These are phyloP conservation scores for Endotricha flammealis DNA, from an alignment of 2,888 invertebrate species.

Conservation along the genomic window DNA sequence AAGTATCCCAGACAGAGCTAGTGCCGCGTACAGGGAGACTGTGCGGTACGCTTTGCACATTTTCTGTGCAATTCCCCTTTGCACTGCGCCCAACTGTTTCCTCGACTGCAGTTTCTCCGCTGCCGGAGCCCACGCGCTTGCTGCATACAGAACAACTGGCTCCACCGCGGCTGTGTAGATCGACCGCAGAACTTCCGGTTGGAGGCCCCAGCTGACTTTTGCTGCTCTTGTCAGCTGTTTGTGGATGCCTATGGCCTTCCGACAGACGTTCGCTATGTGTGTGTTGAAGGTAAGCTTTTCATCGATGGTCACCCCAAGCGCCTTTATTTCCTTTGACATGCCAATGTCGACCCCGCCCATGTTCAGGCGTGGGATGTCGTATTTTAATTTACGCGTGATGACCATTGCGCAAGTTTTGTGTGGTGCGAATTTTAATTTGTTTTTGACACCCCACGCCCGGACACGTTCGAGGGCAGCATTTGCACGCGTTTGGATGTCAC, in stretches of 20 bases:
- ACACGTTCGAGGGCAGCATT: slow-evolving; percentile 12
- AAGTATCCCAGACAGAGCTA: not conserved
- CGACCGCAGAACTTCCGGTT: not conserved
- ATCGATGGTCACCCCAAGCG: slow-evolving; percentile 9
- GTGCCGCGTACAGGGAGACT: not conserved
- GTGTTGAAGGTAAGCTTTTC: slow-evolving; percentile 5
- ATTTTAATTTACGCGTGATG: slow-evolving; percentile 1
- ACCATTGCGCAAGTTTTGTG: slow-evolving; percentile 7
- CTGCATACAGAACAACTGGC: not conserved
- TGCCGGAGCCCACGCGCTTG: not conserved
- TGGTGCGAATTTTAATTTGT: slow-evolving; percentile 15
- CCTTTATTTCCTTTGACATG: slow-evolving; percentile 1
- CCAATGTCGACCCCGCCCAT: slow-evolving; percentile 3
- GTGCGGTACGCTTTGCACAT: not conserved
- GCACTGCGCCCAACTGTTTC: not conserved
- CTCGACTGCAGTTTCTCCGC: not conserved
- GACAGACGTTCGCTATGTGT: not conserved
- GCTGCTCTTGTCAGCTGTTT: not conserved
- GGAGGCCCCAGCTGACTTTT: not conserved
- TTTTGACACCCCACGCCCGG: slow-evolving; percentile 12
- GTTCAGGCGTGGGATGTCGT: slow-evolving; percentile 1
- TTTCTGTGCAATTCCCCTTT: not conserved
- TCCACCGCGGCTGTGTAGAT: not conserved
- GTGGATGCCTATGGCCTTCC: not conserved
- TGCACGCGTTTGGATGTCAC: slow-evolving; percentile 2